These are phyloP conservation scores for Agrochola circellaris DNA, from an alignment of 2,888 invertebrate species.

Conservation along the genomic window DNA sequence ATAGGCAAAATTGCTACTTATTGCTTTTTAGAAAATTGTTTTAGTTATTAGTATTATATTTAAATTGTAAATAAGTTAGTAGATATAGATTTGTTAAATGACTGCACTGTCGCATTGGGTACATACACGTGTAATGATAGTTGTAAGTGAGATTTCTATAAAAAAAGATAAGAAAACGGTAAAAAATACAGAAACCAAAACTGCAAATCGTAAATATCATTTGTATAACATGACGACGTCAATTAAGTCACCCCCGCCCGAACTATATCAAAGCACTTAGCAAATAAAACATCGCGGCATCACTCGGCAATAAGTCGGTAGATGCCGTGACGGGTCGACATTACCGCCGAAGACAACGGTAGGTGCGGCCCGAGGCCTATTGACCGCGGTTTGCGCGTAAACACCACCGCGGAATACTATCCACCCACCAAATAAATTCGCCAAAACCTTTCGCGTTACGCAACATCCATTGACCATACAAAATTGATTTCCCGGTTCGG, in stretches of 20 bases:
- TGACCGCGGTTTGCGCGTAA: constrained; percentile 89
- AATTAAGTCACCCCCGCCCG: constrained; percentile 82
- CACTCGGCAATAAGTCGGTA: constrained; percentile 83
- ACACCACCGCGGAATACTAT: constrained; percentile 80
- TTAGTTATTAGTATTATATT: too few relatives aligned
- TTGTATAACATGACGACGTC: constrained; percentile 84
- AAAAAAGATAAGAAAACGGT: constrained; percentile 25
- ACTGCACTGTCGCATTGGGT: too few relatives aligned
- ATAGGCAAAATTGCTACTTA: too few relatives aligned
- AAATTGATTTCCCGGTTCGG: not conserved
- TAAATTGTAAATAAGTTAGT: too few relatives aligned
- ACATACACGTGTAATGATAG: too few relatives aligned
- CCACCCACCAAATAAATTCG: constrained; percentile 59
- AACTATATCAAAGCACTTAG: constrained; percentile 85
- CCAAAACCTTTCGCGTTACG: constrained; percentile 50
- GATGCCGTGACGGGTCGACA: constrained; percentile 87
- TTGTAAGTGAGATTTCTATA: too few relatives aligned
- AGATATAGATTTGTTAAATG: too few relatives aligned
- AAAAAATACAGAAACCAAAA: constrained; percentile 53
- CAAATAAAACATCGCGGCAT: constrained; percentile 85
- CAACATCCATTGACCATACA: constrained; percentile 67
- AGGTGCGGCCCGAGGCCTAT: constrained; percentile 88
- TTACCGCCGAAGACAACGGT: constrained; percentile 86
- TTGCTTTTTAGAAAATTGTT: too few relatives aligned
- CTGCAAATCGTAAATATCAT: constrained; percentile 74